Evolutionary conservation across 2,797 vertebrate species (phyloP), one percentile per base, ranked within the genome.

Genomic region (Myotis pilosus): DNA sequence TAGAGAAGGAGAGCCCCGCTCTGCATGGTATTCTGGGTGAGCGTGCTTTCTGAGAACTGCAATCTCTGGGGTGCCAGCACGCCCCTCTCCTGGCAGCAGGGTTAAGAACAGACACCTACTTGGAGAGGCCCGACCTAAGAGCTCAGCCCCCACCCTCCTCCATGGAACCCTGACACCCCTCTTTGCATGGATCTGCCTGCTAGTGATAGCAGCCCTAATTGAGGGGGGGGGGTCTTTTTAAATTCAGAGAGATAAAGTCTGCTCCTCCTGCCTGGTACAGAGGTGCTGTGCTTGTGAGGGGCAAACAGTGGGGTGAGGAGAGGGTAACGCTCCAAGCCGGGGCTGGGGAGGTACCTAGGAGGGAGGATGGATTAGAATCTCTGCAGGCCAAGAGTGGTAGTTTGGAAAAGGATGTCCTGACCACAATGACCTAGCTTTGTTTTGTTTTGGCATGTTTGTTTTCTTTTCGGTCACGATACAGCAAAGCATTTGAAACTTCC

Each of bases 401-500:
- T 91, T 79, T 60, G 80, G 30, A 90, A 91, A 91, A 76, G 51
- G 47, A 44, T 74, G 41, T 80, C 86, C 41, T 2, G 11, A 44
- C 30, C 44, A 72, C 28, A n/a, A 4, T 20, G 81, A n/a, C 30
- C 30, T 3, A 30, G 80, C 57, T 94, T 55, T 93, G 75, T 51
- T 92, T 81, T 78, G 36, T 71, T 81, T 86, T 30, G 36, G 12
- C 51, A 10, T 55, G 28, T 17, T 89, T 81, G 81, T 53, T 90
- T 91, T 87, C 47, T 20, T 91, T 95, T 62, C 17, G 76, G 64
- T 79, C 0, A 1, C 64, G 38, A 75, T 66, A n/a, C 5, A 25
- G 28, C 36, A 62, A 81, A 64, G 62, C 53, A 16, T 91, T 82
- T 86, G 66, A 85, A 66, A 71, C 41, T 68, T 60, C 66, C 49